Base-by-base conservation (phyloP, 2,797 vertebrate species). In the Protonibea diacanthus region DNA sequence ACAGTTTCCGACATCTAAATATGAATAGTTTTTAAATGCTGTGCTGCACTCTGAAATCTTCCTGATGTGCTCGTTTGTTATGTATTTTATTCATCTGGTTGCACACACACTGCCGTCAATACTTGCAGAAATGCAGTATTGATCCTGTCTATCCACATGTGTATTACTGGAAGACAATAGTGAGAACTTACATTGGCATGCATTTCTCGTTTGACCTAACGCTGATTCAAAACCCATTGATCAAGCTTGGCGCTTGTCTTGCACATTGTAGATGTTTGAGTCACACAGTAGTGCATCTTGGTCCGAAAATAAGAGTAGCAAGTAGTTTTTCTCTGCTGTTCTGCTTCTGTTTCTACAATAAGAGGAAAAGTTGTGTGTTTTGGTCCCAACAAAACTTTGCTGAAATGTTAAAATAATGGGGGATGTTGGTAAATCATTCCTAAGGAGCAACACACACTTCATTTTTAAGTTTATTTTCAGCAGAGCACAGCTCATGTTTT, bases 81-180 rank as follows among this genome's bases (percentile, higher is more conserved):
- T 68, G 47, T 53, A 23, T 60, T 87, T 76, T 70, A 77, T 76
- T 77, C 61, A 65, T 78, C 48, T 59, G 65, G 57, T 77, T 84
- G 69, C 71, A 71, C 70, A 73, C 23, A 11, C 1, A 2, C 47
- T 11, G 47, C 13, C 45, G 67, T 33, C n/a, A 68, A 44, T 57
- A 51, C 42, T 44, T 44, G 21, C 53, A 64, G 33, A 71, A 71
- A 74, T 77, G 49, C 70, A 38, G 23, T 29, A 83, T 83, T 18
- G 59, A 77, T 82, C 59, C 3, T 45, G 21, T 40, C 44, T 20
- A 40, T 75, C 78, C 70, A 42, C 52, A 52, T 53, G 33, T 38
- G 33, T 38, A 55, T 72, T 40, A 58, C 64, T n/a, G n/a, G 57
- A 40, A 81, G 61, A 81, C 79, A 53, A 42, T 42, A 21, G 25